These are phyloP conservation scores for Mesoclemmys tuberculata DNA, from an alignment of 2,113 vertebrate genomes.

Conservation along the genomic window DNA sequence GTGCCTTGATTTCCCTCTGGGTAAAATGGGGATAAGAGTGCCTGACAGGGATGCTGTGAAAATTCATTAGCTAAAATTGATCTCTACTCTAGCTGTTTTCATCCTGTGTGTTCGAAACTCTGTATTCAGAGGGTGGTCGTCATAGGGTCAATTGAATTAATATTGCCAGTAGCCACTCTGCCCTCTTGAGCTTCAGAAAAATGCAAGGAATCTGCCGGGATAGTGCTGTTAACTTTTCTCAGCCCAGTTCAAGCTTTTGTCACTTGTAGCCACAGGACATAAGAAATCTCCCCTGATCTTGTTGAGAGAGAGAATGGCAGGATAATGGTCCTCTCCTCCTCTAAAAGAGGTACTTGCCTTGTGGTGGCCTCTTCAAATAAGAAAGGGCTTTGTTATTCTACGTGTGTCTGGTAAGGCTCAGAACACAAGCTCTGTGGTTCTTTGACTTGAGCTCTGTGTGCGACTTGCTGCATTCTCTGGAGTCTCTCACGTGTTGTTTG, in stretches of 20 bases:
- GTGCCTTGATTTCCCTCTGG: neutral
- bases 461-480: neutral
- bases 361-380: accelerated
- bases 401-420: neutral
- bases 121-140: neutral
- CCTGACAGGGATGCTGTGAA: accelerated
- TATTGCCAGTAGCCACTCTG: conserved; percentile 23
- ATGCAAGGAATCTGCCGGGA: neutral
- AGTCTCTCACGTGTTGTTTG: neutral
- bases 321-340: neutral
- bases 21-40: neutral
- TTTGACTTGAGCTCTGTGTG: neutral
- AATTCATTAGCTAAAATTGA: neutral
- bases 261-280: neutral
- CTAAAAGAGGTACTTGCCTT: accelerated
- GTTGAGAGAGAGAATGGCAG: neutral
- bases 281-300: neutral
- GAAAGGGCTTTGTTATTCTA: neutral
- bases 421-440: neutral
- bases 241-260: neutral
- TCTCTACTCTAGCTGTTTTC: accelerated
- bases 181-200: conserved; percentile 13
- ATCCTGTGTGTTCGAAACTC: accelerated
- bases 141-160: neutral
- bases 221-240: neutral